Percentiles rank a stretch among this genome's conserved stretches.
Evolutionary conservation across 92 coral and sea anemone species (phyloP).

Genomic region (Phenganax stokvisi): DNA sequence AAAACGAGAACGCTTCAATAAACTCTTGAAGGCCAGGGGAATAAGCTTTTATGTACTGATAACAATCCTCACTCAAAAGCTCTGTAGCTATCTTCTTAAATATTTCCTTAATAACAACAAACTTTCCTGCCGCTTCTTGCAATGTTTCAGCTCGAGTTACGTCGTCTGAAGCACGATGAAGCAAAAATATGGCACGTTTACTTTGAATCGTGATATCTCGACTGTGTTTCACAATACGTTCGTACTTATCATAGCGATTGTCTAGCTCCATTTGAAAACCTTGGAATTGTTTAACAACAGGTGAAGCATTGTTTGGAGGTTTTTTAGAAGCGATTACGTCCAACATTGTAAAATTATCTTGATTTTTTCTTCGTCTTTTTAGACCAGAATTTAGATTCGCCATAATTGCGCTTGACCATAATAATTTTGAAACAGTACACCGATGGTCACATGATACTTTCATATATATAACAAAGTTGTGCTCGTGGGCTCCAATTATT

Average conservation of each 20-base stretch:
- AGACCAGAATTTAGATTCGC: not conserved
- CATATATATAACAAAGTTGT: not conserved
- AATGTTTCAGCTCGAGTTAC: constrained; percentile 52
- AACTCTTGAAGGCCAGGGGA: constrained; percentile 94
- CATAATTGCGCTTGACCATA: constrained; percentile 29
- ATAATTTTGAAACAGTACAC: not conserved
- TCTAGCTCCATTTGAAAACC: constrained; percentile 73
- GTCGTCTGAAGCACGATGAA: constrained; percentile 71
- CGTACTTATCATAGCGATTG: constrained; percentile 75
- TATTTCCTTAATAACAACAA: constrained; percentile 57
- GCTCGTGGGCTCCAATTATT: constrained; percentile 14
- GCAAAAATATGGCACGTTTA: constrained; percentile 69
- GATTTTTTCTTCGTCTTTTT: constrained; percentile 1
- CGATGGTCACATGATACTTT: not conserved
- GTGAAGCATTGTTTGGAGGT: constrained; percentile 57
- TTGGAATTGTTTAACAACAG: constrained; percentile 56
- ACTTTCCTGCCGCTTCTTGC: constrained; percentile 74
- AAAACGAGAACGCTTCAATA: constrained; percentile 76
- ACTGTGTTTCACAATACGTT: constrained; percentile 86
- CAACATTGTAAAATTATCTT: not conserved
- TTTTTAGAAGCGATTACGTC: constrained; percentile 32
- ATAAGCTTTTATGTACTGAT: constrained; percentile 63
- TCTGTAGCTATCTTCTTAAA: constrained; percentile 72
- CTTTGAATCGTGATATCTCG: constrained; percentile 89
- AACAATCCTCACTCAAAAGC: constrained; percentile 73